These are phyloP conservation scores for Typhlichthys eigenmanni DNA, from an alignment of 2,797 vertebrate genomes.

Conservation along the genomic window DNA sequence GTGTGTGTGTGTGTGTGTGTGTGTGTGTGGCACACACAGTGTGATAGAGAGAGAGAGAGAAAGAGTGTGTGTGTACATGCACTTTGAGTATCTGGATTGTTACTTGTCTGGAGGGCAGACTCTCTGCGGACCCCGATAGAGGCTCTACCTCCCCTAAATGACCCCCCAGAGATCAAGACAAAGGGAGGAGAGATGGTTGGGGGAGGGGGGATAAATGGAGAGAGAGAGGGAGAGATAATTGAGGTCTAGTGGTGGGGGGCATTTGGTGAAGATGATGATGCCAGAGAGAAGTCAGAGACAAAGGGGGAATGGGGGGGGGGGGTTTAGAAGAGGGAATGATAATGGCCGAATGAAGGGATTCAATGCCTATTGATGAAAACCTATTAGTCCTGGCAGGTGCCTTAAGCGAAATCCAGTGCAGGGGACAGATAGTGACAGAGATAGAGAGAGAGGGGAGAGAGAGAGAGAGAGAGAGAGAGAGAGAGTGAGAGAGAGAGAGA, in stretches of 20 bases:
- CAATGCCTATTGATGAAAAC: constrained; percentile 43
- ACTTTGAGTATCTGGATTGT: constrained; percentile 47
- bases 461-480: too few relatives aligned
- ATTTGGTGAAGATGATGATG: too few relatives aligned
- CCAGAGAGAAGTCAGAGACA: background rate
- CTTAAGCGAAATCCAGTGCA: constrained; percentile 33
- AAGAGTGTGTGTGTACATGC: constrained; percentile 1
- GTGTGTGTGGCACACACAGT: background rate
- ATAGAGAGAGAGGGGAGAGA: constrained; percentile 15
- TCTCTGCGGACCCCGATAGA: constrained; percentile 46
- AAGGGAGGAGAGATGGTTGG: constrained; percentile 33
- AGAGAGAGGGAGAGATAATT: background rate
- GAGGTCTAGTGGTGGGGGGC: background rate
- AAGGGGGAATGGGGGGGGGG: background rate
- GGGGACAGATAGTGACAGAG: constrained; percentile 11
- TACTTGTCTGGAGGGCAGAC: constrained; percentile 54
- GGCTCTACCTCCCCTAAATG: constrained; percentile 52
- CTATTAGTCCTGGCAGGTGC: constrained; percentile 30
- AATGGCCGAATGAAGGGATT: constrained; percentile 26
- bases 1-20: background rate
- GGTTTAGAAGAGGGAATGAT: constrained; percentile 29
- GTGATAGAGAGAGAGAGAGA: background rate
- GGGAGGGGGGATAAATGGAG: background rate
- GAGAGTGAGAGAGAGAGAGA: too few relatives aligned
- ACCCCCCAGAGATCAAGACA: constrained; percentile 48